These are phyloP conservation scores for Heliconius himera DNA, from an alignment of 1,140 invertebrate species.

Conservation along the genomic window DNA sequence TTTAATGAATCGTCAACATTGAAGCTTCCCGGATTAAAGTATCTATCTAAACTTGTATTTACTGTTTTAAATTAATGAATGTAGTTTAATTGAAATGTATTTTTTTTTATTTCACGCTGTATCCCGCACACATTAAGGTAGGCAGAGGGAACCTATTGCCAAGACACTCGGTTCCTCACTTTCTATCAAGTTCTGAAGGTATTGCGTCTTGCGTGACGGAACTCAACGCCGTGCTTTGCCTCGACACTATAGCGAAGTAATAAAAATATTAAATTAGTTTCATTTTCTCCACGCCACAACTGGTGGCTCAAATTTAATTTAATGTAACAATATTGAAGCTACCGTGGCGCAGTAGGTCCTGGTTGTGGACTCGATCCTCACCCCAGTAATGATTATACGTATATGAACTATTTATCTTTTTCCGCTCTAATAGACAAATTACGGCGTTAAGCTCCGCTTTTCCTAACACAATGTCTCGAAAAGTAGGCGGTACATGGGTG, in stretches of 20 bases:
- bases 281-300: neutral
- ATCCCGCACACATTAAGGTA: neutral
- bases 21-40: neutral
- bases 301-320: no score
- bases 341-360: no score
- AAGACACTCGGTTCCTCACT: neutral
- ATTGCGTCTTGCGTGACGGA: neutral
- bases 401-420: no score
- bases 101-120: neutral
- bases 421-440: no score
- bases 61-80: neutral
- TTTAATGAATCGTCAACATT: neutral
- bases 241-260: neutral
- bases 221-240: neutral
- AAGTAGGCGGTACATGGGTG: no score
- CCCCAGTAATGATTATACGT: no score
- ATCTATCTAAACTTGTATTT: neutral
- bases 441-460: no score
- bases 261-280: neutral
- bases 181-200: neutral
- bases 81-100: neutral
- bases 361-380: no score
- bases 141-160: neutral
- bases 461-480: no score
- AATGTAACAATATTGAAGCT: neutral